phyloP scores from a whole-genome alignment of 1,140 invertebrate species.

The Orius laevigatus region DNA sequence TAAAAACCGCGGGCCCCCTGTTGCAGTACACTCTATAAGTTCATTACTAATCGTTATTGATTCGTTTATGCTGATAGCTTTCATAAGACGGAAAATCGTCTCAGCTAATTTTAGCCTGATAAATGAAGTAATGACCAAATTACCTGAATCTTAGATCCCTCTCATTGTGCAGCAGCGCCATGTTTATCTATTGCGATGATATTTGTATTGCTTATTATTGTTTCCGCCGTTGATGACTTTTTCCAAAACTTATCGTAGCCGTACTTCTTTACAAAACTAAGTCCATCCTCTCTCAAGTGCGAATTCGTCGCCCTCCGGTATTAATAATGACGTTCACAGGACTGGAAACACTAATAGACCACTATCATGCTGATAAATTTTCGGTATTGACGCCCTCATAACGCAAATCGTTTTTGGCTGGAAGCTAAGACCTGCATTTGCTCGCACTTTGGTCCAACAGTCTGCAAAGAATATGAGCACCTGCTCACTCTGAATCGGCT shows the following conservation, averaged over 20 bases:
- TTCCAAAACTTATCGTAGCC: constrained; percentile 81
- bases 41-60: too few relatives aligned
- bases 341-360: constrained; percentile 89
- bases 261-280: constrained; percentile 88
- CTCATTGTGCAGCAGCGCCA: constrained; percentile 42
- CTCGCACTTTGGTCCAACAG: constrained; percentile 90
- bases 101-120: too few relatives aligned
- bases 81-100: too few relatives aligned
- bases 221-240: constrained; percentile 36
- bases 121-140: too few relatives aligned
- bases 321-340: constrained; percentile 80
- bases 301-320: constrained; percentile 94
- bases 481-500: too few relatives aligned
- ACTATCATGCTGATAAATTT: constrained; percentile 97
- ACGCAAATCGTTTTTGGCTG: constrained; percentile 92
- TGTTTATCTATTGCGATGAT: constrained; percentile 16
- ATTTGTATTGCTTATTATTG: constrained; percentile 35
- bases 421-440: constrained; percentile 82
- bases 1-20: too few relatives aligned
- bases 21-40: too few relatives aligned
- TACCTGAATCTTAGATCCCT: constrained; percentile 76
- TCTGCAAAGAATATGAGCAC: constrained; percentile 36
- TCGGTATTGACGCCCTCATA: constrained; percentile 90
- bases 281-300: constrained; percentile 85
- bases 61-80: too few relatives aligned